Evolutionary conservation across 2,888 invertebrate genomes (phyloP), one percentile per base, ranked within the genome.

Genomic region (Neelides folsomi): DNA sequence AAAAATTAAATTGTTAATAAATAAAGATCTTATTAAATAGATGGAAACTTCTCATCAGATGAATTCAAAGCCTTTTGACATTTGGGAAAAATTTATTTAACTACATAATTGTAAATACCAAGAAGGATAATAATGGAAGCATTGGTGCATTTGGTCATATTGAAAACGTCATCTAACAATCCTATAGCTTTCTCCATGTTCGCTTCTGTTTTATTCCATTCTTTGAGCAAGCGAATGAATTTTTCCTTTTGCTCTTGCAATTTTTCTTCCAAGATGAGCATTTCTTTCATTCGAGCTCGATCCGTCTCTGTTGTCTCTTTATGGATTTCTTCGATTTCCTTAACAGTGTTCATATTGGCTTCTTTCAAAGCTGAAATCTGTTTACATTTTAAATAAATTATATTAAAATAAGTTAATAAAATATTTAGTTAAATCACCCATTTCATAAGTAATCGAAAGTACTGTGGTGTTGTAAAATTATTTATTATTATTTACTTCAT

Each of bases 271-370:
- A 27, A 7, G 7, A 27, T 3, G 27, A 27, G 4, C 27, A 27
- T 27, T 27, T 27, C 27, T 27, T 27, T 7, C 38, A 54, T 35
- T 8, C 44, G 49, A 7, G 12, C 19, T 12, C 27, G 27, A 27
- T 58, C 58, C 20, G 53, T 16, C 9, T 48, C 51, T 20, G 47
- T 52, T 1, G 53, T 53, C 1, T 36, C 49, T 19, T 47, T 15
- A 2, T 51, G 52, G 1, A 58, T 43, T n/a, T 27, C n/a, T 38
- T 58, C 60, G 34, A 60, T 60, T 34, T 60, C 60, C 15, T 48
- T 40, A 20, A 55, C 55, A 15, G 56, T 58, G 10, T 35, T 47
- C 6, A 10, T 34, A 38, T 54, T 60, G 12, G 55, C 55, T 8
- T 58, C 58, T 43, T 51, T 51, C 3, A 57, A 41, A 15, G 46